A percentile compares a stretch with the other conserved stretches of the same genome.
Conservation (phyloP, 1,140 invertebrate genomes). For the Patella vulgata region DNA sequence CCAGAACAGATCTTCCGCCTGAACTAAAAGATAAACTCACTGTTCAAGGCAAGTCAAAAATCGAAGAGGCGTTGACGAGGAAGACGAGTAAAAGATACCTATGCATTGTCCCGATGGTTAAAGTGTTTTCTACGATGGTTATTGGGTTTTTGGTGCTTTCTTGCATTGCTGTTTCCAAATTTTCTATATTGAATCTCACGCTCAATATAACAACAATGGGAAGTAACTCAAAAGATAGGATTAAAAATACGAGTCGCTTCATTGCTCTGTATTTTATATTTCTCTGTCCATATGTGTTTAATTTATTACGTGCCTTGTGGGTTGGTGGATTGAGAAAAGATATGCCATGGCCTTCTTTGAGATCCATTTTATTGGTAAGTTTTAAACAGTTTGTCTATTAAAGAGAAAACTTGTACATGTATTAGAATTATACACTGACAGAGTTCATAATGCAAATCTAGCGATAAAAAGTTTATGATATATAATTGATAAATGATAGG, state of each 20-base stretch:
- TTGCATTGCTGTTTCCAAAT: constrained; percentile 6
- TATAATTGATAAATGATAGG: background rate
- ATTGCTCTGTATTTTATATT: constrained; percentile 6
- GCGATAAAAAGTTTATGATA: background rate
- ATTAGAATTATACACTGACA: background rate
- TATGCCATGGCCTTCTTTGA: constrained; percentile 12
- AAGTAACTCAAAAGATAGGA: background rate
- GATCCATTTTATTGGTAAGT: constrained; percentile 4
- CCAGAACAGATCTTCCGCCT: too few species aligned
- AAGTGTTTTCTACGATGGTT: constrained; percentile 9
- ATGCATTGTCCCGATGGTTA: constrained; percentile 4
- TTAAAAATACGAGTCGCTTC: background rate
- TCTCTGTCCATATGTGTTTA: constrained; percentile 11
- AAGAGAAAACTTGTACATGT: background rate
- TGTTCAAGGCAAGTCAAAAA: constrained; percentile 22
- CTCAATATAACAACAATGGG: background rate
- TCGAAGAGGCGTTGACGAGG: constrained; percentile 8
- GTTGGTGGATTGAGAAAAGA: constrained; percentile 3
- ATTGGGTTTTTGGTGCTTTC: background rate
- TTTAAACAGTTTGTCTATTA: too few species aligned
- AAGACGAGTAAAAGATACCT: background rate
- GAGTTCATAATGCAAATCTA: background rate
- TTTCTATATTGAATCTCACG: constrained; percentile 6
- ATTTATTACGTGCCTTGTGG: constrained; percentile 7
- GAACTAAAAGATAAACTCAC: constrained; percentile 10